These are phyloP conservation scores for Pseudolaguvia tuberculata DNA, from an alignment of 2,113 vertebrate genomes.

Conservation along the genomic window DNA sequence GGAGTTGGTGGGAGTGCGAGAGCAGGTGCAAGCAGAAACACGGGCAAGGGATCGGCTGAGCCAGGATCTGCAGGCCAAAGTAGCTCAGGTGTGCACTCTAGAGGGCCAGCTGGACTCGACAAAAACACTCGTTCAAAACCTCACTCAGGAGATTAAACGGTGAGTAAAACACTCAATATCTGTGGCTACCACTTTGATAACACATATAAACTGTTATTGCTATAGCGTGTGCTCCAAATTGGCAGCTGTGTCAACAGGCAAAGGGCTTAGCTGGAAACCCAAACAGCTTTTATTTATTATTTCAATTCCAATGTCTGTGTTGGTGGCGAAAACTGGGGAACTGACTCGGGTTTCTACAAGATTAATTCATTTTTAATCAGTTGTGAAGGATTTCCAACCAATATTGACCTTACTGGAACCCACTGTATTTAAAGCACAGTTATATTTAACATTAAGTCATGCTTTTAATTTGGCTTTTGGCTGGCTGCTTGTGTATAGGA, in stretches of 20 bases:
- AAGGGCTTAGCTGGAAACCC: neutral
- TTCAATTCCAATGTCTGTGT: neutral
- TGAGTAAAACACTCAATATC: slow-evolving; percentile 33
- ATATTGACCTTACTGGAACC: neutral
- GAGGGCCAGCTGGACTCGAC: slow-evolving; percentile 71
- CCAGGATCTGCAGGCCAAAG: slow-evolving; percentile 69
- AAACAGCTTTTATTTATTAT: slow-evolving; percentile 17
- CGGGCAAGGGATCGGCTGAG: slow-evolving; percentile 57
- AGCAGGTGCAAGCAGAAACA: slow-evolving; percentile 53
- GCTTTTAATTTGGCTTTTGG: too few species aligned
- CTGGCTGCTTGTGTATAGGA: neutral
- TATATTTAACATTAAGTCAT: neutral
- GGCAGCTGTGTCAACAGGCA: slow-evolving; percentile 26
- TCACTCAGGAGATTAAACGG: slow-evolving; percentile 72
- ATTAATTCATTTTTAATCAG: neutral
- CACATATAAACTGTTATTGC: neutral
- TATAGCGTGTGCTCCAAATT: neutral
- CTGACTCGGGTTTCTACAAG: neutral
- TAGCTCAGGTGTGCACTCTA: slow-evolving; percentile 65
- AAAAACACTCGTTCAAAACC: slow-evolving; percentile 58
- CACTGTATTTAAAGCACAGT: neutral
- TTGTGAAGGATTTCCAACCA: neutral
- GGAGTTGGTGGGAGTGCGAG: slow-evolving; percentile 60
- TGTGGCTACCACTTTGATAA: neutral
- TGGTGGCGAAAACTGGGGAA: neutral